Base-by-base conservation (phyloP, 2,888 invertebrate genomes). In the Meliscaeva auricollis region DNA sequence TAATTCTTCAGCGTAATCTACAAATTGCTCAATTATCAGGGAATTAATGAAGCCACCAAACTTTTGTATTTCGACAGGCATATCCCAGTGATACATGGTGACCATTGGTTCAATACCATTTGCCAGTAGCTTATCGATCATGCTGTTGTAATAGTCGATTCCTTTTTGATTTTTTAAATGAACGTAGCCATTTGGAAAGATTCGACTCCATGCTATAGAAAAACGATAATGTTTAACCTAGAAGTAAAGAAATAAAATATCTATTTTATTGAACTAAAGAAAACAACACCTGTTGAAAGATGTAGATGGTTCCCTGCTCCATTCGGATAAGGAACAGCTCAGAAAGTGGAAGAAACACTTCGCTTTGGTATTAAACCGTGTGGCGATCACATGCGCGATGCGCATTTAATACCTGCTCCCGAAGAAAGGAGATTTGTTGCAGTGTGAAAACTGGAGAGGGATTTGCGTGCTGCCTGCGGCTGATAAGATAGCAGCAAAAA, bases 141-240 rank as follows among this genome's bases (percentile, higher is more conserved):
- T 90, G 84, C 93, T 92, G 87, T 94, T 94, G 90, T 96, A 96
- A 90, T 95, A 95, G 32, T 66, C 66, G 50, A 66, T 50, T 20
- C 66, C 66, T 22, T 35, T 50, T 50, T 66, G 66, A 50, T 66
- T 93, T 13, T 94, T 90, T 15, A 91, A 90, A 58, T 93, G 92
- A 0, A 92, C 78, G 64, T 93, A 93, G 46, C 94, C 94, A 38
- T 93, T 93, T 0, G 95, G 94, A 58, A 95, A 89, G n/a, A 96
- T 91, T 32, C 95, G 92, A 0, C 94, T 90, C 96, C 96, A 96
- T 0, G 94, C 93, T 75, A 94, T 92, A 7, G 94, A 94, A 88
- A 94, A 94, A 60, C 94, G 91, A 88, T 94, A 94, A 87, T 93
- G 93, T 50, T 94, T 38, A 0, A 89, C 88, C 90, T 90, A 32